Evolutionary conservation across 1,140 invertebrate species (phyloP).

Genomic region (Lordiphosa collinella): DNA sequence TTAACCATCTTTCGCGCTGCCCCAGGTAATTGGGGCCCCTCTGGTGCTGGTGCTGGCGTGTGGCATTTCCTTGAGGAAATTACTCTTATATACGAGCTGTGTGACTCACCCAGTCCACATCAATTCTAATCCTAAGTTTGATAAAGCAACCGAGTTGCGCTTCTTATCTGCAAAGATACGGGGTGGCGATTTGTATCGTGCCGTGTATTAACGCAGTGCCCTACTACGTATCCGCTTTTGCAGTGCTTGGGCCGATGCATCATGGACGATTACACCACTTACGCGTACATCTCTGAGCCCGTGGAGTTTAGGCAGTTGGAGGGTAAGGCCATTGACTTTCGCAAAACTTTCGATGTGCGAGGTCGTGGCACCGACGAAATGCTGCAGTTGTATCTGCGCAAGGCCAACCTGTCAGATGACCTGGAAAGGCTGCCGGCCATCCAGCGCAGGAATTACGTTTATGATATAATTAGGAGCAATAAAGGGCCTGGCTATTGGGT

Average conservation of each 20-base stretch:
- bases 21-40: too few species aligned
- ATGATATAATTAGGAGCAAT: conserved; percentile 74
- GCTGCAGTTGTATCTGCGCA: conserved; percentile 64
- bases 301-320: conserved; percentile 67
- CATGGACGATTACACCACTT: conserved; percentile 48
- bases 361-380: conserved; percentile 66
- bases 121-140: conserved; percentile 51
- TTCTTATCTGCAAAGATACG: conserved; percentile 63
- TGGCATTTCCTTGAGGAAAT: too few species aligned
- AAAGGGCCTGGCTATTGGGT: conserved; percentile 71
- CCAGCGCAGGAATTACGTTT: conserved; percentile 65
- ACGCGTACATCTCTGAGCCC: conserved; percentile 66
- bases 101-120: conserved; percentile 31
- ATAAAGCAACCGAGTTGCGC: conserved; percentile 33
- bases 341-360: conserved; percentile 71
- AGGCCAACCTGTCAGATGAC: conserved; percentile 59
- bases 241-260: conserved; percentile 7
- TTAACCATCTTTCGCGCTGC: not conserved
- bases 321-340: conserved; percentile 59
- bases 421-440: conserved; percentile 54
- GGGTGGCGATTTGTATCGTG: conserved; percentile 14
- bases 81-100: too few species aligned
- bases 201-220: conserved; percentile 43
- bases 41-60: too few species aligned
- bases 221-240: conserved; percentile 52